Evolutionary conservation across 1,140 invertebrate genomes (phyloP).

Genomic region (Drosophila sturtevanti): DNA sequence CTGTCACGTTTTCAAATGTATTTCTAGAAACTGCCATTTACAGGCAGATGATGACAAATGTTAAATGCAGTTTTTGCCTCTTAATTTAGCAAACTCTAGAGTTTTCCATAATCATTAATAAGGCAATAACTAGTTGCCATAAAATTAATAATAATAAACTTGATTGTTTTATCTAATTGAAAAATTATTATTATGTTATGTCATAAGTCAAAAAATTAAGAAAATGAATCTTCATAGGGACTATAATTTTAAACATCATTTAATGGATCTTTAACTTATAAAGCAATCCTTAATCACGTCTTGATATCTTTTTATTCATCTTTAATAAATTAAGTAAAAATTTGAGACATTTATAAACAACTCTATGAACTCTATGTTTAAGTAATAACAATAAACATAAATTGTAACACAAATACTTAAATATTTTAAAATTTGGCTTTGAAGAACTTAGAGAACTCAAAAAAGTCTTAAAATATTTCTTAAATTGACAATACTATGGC

Average conservation of each 20-base stretch:
- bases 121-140: conserved; percentile 10
- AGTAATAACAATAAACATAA: no score
- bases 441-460: no score
- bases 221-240: background rate
- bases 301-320: no score
- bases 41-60: conserved; percentile 47
- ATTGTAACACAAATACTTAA: no score
- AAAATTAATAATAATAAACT: conserved; percentile 33
- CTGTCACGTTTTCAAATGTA: conserved; percentile 62
- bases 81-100: conserved; percentile 23
- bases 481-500: no score
- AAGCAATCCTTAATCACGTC: no score
- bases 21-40: conserved; percentile 38
- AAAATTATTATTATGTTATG: background rate
- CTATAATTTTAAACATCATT: background rate
- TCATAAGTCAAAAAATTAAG: background rate
- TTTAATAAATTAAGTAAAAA: no score
- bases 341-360: no score
- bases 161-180: conserved; percentile 30
- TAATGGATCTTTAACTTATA: no score
- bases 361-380: no score
- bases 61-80: conserved; percentile 43
- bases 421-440: no score
- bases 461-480: no score
- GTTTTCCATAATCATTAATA: conserved; percentile 39